Evolutionary conservation across 1,140 invertebrate genomes (phyloP), one percentile per base, ranked within the genome.

Genomic region (Drosophila arawakana): DNA sequence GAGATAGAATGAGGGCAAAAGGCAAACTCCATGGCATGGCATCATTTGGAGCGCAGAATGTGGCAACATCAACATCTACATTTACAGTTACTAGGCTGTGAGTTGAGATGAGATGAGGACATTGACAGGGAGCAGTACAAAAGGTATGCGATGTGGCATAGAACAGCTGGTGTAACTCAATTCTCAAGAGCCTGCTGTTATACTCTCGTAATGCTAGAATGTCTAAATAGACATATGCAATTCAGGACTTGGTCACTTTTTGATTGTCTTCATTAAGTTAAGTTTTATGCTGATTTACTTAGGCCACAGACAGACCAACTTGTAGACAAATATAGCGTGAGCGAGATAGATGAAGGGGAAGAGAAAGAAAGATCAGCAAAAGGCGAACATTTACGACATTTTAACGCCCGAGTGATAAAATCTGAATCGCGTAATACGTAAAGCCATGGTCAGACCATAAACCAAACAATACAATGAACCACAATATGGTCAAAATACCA

Each of bases 221-320:
- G 47, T 76, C 63, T 52, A 70, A 54, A 76, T 75, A 71, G 76
- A 59, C 68, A 80, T 79, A 73, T 76, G 81, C 80, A 89, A 78
- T 84, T 66, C 46, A n/a, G 60, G 73, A 77, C 77, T 70, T 73
- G 73, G 77, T 57, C 78, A 67, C 84, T 78, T 82, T 88, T 88
- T 89, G 84, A 89, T 89, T 89, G 85, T 89, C 84, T 89, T 89
- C 84, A 89, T 89, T 89, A 84, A 84, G 84, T 81, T 90, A 79
- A 82, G 85, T 89, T 89, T 89, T 89, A 89, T 89, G 85, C 75
- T 89, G 84, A 89, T 89, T 89, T 89, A 89, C 84, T 89, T 89
- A 89, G 84, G 80, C 77, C 84, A 72, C 80, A 76, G 47, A 30
- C 70, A 65, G 41, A 10, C 7, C 54, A 41, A 15, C 9, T 43